Conservation (phyloP, 2,113 vertebrate species). For the Jaculus jaculus region DNA sequence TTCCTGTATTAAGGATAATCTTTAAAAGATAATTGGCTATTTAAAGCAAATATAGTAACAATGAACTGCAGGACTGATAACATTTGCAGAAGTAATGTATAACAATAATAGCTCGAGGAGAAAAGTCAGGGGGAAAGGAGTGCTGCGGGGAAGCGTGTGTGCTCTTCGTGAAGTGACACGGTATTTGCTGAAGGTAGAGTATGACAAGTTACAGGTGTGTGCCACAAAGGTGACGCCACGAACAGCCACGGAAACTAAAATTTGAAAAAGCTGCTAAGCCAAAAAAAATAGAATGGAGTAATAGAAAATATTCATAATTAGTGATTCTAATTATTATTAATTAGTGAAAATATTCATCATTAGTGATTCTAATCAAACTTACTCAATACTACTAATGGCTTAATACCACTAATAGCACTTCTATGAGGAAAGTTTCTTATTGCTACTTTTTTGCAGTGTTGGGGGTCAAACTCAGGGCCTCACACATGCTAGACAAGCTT, state of each 20-base stretch:
- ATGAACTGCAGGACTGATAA: background rate
- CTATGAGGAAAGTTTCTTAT: background rate
- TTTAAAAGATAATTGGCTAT: slow-evolving; percentile 5
- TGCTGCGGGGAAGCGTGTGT: background rate
- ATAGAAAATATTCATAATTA: slow-evolving; percentile 1
- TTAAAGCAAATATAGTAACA: slow-evolving; percentile 1
- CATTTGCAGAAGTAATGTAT: background rate
- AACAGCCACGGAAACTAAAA: background rate
- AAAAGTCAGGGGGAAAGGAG: background rate
- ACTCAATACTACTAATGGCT: too few species aligned
- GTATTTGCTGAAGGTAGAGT: too few species aligned
- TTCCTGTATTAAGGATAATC: background rate
- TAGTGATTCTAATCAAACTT: background rate
- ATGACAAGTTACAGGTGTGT: too few species aligned
- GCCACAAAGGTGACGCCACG: background rate
- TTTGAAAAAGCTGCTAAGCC: background rate
- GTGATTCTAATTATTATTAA: too few species aligned
- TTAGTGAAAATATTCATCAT: slow-evolving; percentile 15
- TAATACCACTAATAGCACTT: background rate
- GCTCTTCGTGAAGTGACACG: background rate
- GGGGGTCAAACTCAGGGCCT: too few species aligned
- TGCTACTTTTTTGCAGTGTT: background rate
- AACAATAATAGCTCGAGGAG: background rate
- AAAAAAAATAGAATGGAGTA: background rate
- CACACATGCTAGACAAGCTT: too few species aligned